Base-by-base conservation (phyloP, 2,113 vertebrate species). In the Eulemur macaco region DNA sequence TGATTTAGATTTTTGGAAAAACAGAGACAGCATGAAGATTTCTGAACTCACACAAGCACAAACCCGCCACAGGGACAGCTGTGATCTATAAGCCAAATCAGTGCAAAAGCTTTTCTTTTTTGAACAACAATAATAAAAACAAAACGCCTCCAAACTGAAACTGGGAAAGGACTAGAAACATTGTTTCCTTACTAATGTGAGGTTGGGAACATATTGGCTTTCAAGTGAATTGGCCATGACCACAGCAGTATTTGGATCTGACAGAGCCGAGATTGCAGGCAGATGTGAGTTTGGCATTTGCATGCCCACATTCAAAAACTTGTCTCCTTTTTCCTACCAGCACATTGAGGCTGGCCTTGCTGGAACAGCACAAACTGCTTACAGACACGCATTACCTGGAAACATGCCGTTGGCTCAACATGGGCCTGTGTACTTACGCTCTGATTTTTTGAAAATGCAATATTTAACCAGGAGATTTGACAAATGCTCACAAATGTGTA, bases 211-310 rank as follows among this genome's bases (percentile, higher is more conserved):
- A 97, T 88, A 96, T 77, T 91, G 81, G 91, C 98, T 98, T 98
- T 98, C 97, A 98, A 98, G 98, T 98, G 98, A 98, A 98, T 98
- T 98, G 98, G 96, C 98, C 98, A 96, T 98, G 98, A 98, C 98
- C 98, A 98, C 98, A 98, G 96, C 95, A 98, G 98, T 97, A 98
- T 98, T 98, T 97, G 98, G 98, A 98, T 98, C 98, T 92, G 96
- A 97, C 97, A 94, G 86, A 94, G 97, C 81, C 91, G 98, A 98
- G 98, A 98, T 98, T 98, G 98, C 97, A 98, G 98, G 98, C 98
- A 99, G 98, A 99, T 99, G 99, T 98, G 98, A 97, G 92, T 87
- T 98, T 98, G 97, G 97, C 96, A 97, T 98, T 98, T 97, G 91
- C 98, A 98, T 98, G 98, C 98, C 97, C 96, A 97, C 0, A 29